These are phyloP conservation scores for Pelochelys cantorii DNA, from an alignment of 2,797 vertebrate genomes.

Conservation along the genomic window DNA sequence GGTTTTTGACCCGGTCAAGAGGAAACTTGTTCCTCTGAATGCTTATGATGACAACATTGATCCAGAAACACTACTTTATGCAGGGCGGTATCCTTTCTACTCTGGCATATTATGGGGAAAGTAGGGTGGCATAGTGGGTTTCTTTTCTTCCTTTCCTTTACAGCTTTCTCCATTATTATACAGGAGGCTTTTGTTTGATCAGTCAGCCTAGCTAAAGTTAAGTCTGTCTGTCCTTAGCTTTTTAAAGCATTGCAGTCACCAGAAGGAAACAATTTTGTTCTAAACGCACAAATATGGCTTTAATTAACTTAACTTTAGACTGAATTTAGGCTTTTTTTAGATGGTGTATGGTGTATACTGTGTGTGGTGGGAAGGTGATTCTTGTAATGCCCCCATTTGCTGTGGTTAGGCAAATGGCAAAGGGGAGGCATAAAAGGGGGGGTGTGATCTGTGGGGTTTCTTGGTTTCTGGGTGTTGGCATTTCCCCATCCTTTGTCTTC, in stretches of 20 bases:
- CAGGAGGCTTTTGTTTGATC: neutral
- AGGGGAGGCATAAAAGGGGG: too few relatives aligned
- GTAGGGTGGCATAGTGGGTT: neutral
- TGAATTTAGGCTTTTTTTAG: neutral
- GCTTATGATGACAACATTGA: conserved; percentile 87
- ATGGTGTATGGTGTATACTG: neutral
- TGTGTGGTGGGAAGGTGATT: neutral
- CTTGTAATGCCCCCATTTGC: too few relatives aligned
- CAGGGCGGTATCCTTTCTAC: conserved; percentile 93
- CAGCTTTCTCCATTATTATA: neutral
- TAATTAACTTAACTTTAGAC: neutral
- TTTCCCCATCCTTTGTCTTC: neutral
- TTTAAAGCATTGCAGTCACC: neutral
- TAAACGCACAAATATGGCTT: neutral
- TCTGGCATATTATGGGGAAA: neutral
- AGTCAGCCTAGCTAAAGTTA: neutral
- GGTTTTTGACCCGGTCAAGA: conserved; percentile 92
- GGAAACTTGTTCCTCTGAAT: conserved; percentile 92
- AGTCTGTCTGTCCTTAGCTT: neutral
- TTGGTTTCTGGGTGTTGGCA: neutral
- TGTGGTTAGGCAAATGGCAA: neutral
- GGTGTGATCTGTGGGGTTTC: too few relatives aligned
- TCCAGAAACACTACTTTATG: conserved; percentile 87
- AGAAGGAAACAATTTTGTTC: neutral
- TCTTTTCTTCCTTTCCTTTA: neutral